Conservation (phyloP, 2,888 invertebrate genomes). For the Hartigia nigra region DNA sequence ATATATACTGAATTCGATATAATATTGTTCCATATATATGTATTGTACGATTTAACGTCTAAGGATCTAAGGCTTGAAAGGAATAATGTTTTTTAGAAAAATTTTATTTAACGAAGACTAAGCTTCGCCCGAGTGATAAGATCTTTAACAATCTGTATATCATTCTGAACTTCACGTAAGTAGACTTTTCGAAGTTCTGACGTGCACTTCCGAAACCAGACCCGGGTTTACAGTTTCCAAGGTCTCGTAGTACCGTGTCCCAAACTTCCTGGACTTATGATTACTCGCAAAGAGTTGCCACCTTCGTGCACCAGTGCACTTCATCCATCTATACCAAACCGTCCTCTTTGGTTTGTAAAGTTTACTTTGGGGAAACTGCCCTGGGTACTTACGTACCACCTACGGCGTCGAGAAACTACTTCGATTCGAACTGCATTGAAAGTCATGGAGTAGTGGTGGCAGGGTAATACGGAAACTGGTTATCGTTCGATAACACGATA, state of each 20-base stretch:
- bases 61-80: no score
- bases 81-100: no score
- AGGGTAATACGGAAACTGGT: background rate
- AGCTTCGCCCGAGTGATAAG: fast-evolving
- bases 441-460: background rate
- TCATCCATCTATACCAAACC: background rate
- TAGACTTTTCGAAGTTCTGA: background rate
- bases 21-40: background rate
- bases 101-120: background rate
- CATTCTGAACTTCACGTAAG: background rate
- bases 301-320: background rate
- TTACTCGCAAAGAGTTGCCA: background rate
- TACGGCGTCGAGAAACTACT: background rate
- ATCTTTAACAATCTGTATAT: background rate
- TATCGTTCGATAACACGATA: background rate
- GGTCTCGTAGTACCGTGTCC: background rate
- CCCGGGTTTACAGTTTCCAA: background rate
- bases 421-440: background rate
- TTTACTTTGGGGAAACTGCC: background rate
- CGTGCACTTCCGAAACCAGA: background rate
- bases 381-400: background rate
- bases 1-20: background rate
- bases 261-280: background rate
- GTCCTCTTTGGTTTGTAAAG: background rate
- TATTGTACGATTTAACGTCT: no score